A percentile compares a stretch with the other conserved stretches of the same genome.
Evolutionary conservation across 2,888 invertebrate species (phyloP).

Genomic region (Chloroclysta siterata): DNA sequence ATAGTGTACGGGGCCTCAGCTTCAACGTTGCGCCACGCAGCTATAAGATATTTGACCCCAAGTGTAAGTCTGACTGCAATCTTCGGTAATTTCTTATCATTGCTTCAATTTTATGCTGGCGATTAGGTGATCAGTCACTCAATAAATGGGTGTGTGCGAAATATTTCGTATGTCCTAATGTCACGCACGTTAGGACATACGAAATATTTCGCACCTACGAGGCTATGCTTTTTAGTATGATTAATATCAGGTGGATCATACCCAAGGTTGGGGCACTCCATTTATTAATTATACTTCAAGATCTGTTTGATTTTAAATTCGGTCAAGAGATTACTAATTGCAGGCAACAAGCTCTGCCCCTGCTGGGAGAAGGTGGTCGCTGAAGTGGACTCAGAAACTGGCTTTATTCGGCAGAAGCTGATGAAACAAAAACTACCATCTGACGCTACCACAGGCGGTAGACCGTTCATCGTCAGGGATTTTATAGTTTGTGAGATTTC

Average conservation of each 20-base stretch:
- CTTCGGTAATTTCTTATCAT: not conserved
- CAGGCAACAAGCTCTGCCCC: conserved; percentile 65
- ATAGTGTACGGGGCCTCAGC: conserved; percentile 77
- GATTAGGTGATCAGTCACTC: not conserved
- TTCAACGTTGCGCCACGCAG: conserved; percentile 76
- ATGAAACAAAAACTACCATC: conserved; percentile 68
- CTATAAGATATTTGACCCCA: conserved; percentile 64
- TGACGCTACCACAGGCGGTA: conserved; percentile 76
- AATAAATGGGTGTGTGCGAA: too few species aligned
- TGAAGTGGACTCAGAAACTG: conserved; percentile 57
- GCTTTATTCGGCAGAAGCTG: conserved; percentile 59
- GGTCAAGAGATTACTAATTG: not conserved
- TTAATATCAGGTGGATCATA: too few species aligned
- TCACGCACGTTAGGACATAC: too few species aligned
- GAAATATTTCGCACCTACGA: too few species aligned
- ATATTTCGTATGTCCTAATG: too few species aligned
- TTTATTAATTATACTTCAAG: too few species aligned
- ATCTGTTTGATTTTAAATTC: too few species aligned
- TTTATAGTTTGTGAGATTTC: conserved; percentile 83
- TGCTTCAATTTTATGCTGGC: not conserved
- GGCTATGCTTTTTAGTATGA: too few species aligned
- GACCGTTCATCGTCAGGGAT: conserved; percentile 81
- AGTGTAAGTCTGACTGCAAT: conserved; percentile 53
- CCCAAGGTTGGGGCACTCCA: too few species aligned
- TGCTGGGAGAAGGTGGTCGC: conserved; percentile 71